phyloP scores from a whole-genome alignment of 2,888 invertebrate species.

The Platynereis dumerilii region DNA sequence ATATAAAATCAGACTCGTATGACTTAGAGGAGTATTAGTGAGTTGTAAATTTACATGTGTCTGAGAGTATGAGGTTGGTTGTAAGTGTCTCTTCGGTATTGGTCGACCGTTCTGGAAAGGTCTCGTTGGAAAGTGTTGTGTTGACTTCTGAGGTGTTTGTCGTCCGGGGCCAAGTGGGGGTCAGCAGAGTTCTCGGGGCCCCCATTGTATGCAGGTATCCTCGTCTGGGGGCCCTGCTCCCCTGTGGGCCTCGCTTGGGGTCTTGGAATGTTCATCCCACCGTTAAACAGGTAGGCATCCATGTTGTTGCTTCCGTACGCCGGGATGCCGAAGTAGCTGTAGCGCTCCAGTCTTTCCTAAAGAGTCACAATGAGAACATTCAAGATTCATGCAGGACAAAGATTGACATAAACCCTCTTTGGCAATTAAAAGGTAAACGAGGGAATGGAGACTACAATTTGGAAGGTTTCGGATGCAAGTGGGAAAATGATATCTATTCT shows the following conservation, averaged over 20 bases:
- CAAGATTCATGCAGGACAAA: too few species aligned
- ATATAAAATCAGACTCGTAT: too few species aligned
- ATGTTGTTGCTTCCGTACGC: conserved; percentile 10
- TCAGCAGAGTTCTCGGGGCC: conserved; percentile 16
- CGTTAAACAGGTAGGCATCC: conserved; percentile 15
- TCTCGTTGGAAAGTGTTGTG: conserved; percentile 28
- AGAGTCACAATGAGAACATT: not conserved
- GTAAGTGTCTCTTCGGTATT: conserved; percentile 7
- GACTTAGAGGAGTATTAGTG: too few species aligned
- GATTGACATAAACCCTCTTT: too few species aligned
- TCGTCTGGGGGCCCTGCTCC: not conserved
- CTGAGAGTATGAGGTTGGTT: too few species aligned
- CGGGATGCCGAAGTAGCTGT: conserved; percentile 24
- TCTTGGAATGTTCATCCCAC: conserved; percentile 21
- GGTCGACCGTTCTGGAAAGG: conserved; percentile 21
- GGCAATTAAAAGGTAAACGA: too few species aligned
- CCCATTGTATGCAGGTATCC: not conserved
- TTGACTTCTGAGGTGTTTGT: conserved; percentile 13
- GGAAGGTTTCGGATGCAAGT: too few species aligned
- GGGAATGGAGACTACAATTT: too few species aligned
- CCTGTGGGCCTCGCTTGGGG: conserved; percentile 11
- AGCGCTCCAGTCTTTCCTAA: conserved; percentile 14
- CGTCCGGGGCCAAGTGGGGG: conserved; percentile 1
- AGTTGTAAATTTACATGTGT: too few species aligned
- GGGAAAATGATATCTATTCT: too few species aligned